phyloP scores from a whole-genome alignment of 1,140 invertebrate genomes.

The Venturia canescens region DNA sequence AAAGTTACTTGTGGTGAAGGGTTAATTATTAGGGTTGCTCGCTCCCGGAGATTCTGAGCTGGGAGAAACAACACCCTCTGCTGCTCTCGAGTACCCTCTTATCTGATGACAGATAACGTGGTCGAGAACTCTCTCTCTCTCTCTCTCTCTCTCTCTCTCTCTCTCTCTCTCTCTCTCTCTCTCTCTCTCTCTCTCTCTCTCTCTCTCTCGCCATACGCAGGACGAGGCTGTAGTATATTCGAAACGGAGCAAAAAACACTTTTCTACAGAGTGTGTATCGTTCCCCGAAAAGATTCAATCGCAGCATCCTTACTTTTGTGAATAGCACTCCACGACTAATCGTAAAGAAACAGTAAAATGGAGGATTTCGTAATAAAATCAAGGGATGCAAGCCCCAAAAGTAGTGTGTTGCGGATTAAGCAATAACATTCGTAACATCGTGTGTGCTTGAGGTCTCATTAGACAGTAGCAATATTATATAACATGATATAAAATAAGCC shows the following conservation, averaged over 20 bases:
- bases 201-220: not conserved
- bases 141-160: too few species aligned
- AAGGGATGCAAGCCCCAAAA: not conserved
- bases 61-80: not conserved
- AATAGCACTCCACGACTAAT: too few species aligned
- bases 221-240: not conserved
- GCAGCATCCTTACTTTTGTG: too few species aligned
- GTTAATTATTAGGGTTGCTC: slow-evolving; percentile 30
- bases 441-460: slow-evolving; percentile 1
- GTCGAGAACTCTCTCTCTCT: not conserved
- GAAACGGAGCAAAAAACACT: not conserved
- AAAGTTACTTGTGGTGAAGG: slow-evolving; percentile 24
- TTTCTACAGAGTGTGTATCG: not conserved
- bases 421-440: not conserved
- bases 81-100: slow-evolving; percentile 20
- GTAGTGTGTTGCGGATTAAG: not conserved
- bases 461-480: slow-evolving; percentile 7
- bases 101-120: slow-evolving; percentile 4
- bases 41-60: not conserved
- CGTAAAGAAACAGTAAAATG: not conserved
- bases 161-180: too few species aligned
- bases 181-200: too few species aligned
- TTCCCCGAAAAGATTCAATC: not conserved
- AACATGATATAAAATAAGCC: slow-evolving; percentile 36
- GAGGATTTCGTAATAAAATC: not conserved